Base-by-base conservation (phyloP, 1,140 invertebrate genomes). In the Drosophila bifasciata region DNA sequence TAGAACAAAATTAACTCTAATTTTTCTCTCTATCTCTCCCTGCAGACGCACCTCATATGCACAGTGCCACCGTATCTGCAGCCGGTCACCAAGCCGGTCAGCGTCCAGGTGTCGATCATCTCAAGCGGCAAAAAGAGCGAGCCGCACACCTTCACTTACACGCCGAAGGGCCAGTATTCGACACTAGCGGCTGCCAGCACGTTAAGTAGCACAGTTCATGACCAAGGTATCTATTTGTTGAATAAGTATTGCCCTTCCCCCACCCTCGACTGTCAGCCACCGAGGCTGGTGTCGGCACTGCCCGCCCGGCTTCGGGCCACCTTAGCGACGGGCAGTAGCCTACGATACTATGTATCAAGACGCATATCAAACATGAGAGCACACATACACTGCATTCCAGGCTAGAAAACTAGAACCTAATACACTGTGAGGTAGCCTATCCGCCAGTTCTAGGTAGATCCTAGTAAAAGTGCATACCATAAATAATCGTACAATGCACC, bases 31-130 rank as follows among this genome's bases (percentile, higher is more conserved):
- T 19, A 72, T 73, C 16, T 80, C 11, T 73, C 16, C 79, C 11
- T 73, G 60, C 64, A 97, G 97, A 98, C 96, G n/a, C 98, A 99
- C 92, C 93, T 99, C 39, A 97, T 99, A 5, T 98, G 97, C 92
- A 95, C 95, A 46, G 95, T 99, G 48, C 98, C 98, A 8, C 93
- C 96, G 4, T 99, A 97, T 93, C 92, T 93, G 36, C 93, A 94
- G 61, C 91, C 93, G 28, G 93, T 96, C 23, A 90, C 93, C 13
- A 95, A 96, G 79, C 93, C 95, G 11, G 94, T 97, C 23, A 92
- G 92, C 60, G 95, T 96, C 19, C 95, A 95, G 92, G 92, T 98
- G 80, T 95, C 95, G 76, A 96, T 98, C 23, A 93, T 96, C 6
- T 98, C 97, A 52, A 96, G 96, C 50, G 96, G 96, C 63, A 97